A percentile compares a stretch with the other conserved stretches of the same genome.
These are phyloP conservation scores for Caenorhabditis sulstoni DNA, from an alignment of 2,888 invertebrate genomes.

Conservation along the genomic window DNA sequence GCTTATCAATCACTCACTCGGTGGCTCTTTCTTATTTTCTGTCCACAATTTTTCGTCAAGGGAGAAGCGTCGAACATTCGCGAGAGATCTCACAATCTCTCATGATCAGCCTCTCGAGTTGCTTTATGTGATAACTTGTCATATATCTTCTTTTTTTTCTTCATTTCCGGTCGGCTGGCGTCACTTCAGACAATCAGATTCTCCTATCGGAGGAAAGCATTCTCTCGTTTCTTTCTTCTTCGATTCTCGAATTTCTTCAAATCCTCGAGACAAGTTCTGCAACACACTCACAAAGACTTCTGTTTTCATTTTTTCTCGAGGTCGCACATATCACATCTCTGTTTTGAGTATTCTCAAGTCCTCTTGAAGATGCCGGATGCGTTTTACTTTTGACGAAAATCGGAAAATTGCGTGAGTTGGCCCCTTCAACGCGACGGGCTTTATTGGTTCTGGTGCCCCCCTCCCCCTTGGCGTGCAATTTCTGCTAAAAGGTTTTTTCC, in stretches of 20 bases:
- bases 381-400: conserved; percentile 36
- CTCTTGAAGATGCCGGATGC: conserved; percentile 19
- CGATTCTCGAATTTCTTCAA: conserved; percentile 26
- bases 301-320: too few species aligned
- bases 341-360: conserved; percentile 36
- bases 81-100: conserved; percentile 1
- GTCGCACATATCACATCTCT: conserved; percentile 2
- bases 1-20: conserved; percentile 49
- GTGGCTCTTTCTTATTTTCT: neutral
- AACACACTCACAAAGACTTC: neutral
- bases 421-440: conserved; percentile 12
- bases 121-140: too few species aligned
- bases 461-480: conserved; percentile 26
- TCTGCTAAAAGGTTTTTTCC: conserved; percentile 35
- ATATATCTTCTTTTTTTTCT: neutral
- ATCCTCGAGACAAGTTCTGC: conserved; percentile 8
- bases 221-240: conserved; percentile 1
- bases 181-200: neutral
- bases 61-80: neutral
- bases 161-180: neutral
- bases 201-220: neutral
- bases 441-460: conserved; percentile 33
- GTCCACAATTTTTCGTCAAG: conserved; percentile 11
- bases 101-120: too few species aligned
- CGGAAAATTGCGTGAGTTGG: conserved; percentile 42